phyloP scores from a whole-genome alignment of 2,888 invertebrate genomes.

The Diploptera punctata region DNA sequence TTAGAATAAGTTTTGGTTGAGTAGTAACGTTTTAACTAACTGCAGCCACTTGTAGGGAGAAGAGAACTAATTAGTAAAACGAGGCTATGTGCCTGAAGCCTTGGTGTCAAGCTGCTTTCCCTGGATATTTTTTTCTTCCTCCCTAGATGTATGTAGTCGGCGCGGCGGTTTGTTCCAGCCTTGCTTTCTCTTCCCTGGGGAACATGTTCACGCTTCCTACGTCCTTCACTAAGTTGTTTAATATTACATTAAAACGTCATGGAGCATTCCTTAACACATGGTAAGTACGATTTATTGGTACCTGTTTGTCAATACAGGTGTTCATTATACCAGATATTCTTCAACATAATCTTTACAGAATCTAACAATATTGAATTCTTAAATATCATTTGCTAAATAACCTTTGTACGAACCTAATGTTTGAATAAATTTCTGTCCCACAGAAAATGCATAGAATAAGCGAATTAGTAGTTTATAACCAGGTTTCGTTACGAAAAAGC shows the following conservation, averaged over 20 bases:
- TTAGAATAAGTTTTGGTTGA: not conserved
- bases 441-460: too few relatives aligned
- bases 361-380: too few relatives aligned
- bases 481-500: too few relatives aligned
- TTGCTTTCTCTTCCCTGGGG: not conserved
- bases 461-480: too few relatives aligned
- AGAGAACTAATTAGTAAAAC: not conserved
- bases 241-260: not conserved
- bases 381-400: too few relatives aligned
- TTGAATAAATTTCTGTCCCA: too few relatives aligned
- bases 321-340: too few relatives aligned
- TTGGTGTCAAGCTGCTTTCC: not conserved
- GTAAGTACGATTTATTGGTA: too few relatives aligned
- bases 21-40: slow-evolving; percentile 7
- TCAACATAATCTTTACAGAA: too few relatives aligned
- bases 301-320: too few relatives aligned
- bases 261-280: too few relatives aligned
- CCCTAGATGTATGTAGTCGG: not conserved
- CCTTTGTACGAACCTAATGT: too few relatives aligned
- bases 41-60: slow-evolving; percentile 5
- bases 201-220: not conserved
- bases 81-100: slow-evolving; percentile 14
- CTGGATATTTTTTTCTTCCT: not conserved
- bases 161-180: not conserved
- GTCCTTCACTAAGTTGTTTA: not conserved